Conservation (phyloP, 2,113 vertebrate genomes). For the Danionella cerebrum region DNA sequence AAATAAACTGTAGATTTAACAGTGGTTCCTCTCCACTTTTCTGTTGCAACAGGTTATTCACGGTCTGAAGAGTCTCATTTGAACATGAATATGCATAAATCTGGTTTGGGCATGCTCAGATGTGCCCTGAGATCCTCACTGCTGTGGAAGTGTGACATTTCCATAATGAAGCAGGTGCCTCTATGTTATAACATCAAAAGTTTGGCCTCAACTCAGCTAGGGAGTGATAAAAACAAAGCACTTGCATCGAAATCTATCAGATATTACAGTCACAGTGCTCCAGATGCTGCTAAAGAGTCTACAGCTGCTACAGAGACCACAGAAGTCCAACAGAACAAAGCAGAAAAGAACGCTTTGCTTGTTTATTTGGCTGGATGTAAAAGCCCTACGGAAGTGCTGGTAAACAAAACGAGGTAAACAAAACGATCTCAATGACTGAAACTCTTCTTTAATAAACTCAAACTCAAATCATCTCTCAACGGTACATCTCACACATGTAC, state of each 20-base stretch:
- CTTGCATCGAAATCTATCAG: not conserved
- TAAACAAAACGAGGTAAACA: constrained; percentile 54
- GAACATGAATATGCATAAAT: constrained; percentile 40
- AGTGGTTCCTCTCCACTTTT: not conserved
- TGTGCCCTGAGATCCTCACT: constrained; percentile 19
- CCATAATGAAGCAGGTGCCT: not conserved
- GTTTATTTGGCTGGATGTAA: constrained; percentile 51
- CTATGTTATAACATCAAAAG: not conserved
- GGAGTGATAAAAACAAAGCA: not conserved
- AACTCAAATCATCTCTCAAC: too few species aligned
- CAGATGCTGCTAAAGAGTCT: not conserved
- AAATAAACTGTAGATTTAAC: too few species aligned
- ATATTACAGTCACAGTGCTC: constrained; percentile 34
- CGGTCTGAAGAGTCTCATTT: not conserved
- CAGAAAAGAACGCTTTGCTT: not conserved
- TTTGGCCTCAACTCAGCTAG: not conserved
- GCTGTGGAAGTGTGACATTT: constrained; percentile 25
- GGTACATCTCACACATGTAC: too few species aligned
- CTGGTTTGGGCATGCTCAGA: constrained; percentile 40
- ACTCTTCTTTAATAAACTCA: constrained; percentile 54
- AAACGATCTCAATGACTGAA: constrained; percentile 35
- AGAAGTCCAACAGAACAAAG: not conserved
- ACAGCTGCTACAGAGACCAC: not conserved
- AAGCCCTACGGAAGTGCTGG: constrained; percentile 76
- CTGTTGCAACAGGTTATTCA: not conserved